Evolutionary conservation across 2,797 vertebrate genomes (phyloP), one percentile per base, ranked within the genome.

Genomic region (Melanotaenia parkinsoni): DNA sequence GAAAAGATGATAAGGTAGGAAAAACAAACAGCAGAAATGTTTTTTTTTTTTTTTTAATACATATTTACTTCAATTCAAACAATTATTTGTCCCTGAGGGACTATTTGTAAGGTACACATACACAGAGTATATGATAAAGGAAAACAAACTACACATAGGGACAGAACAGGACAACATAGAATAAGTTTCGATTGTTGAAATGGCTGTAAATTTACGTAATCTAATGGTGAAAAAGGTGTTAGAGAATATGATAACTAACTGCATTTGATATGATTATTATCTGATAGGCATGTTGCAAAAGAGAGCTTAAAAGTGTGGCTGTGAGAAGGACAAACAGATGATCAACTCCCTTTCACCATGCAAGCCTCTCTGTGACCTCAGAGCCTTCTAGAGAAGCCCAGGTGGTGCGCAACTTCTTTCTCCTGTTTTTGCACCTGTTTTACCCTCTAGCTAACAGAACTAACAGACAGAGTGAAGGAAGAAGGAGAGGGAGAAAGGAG

Each of bases 361-460:
- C 56, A 65, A 28, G 16, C 28, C 32, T 32, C 16, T 54, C 33
- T 24, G 24, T 67, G 66, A 74, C 58, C 67, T 71, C 63, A 32
- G 22, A 69, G 72, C 74, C 67, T 72, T 68, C 50, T 37, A 20
- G 20, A 61, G 40, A 74, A 72, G 73, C 75, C 82, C 81, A 87
- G 79, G 81, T 84, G 86, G 60, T 81, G 78, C 54, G 62, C 30
- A 6, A 80, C 74, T 72, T 57, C 54, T 38, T 40, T 67, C 54
- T 38, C 43, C 38, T 57, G 51, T 30, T 69, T 57, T 47, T 81
- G 81, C 84, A 89, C 88, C 87, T 87, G 82, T 81, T 80, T 81
- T 63, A 64, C 75, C 70, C 76, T 88, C 58, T 72, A 79, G 76
- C 54, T 71, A 85, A 80, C 74, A 62, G 38, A 70, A 67, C 66